Conservation (phyloP, 2,888 invertebrate species). For the Eristalis intricaria region DNA sequence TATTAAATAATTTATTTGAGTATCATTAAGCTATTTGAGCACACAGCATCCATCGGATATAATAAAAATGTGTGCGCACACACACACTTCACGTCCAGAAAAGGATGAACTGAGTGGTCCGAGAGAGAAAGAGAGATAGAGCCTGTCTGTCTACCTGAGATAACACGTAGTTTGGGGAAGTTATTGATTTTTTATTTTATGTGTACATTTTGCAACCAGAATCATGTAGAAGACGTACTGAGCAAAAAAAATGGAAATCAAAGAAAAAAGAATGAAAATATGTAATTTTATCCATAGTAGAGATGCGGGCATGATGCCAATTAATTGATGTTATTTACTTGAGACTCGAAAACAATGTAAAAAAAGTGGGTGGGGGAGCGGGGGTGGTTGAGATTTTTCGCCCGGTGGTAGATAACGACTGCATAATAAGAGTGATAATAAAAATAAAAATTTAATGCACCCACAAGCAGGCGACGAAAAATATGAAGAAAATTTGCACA, state of each 20-base stretch:
- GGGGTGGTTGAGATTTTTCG: neutral
- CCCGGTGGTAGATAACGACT: slow-evolving; percentile 31
- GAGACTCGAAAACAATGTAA: slow-evolving; percentile 50
- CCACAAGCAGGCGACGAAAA: neutral
- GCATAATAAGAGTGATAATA: slow-evolving; percentile 44
- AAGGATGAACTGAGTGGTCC: slow-evolving; percentile 14
- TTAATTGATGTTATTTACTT: slow-evolving; percentile 69
- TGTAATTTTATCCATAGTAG: slow-evolving; percentile 64
- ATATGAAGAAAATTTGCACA: neutral
- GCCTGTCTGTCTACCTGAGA: slow-evolving; percentile 71
- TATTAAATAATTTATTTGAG: slow-evolving; percentile 65
- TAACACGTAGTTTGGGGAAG: slow-evolving; percentile 67
- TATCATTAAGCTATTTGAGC: slow-evolving; percentile 46
- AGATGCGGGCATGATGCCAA: slow-evolving; percentile 64
- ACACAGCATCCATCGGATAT: slow-evolving; percentile 5
- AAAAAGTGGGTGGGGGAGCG: neutral
- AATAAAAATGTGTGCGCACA: slow-evolving; percentile 17
- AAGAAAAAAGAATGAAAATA: neutral
- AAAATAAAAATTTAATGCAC: slow-evolving; percentile 48
- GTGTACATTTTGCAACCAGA: slow-evolving; percentile 59
- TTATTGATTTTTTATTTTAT: slow-evolving; percentile 69
- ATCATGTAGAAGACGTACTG: slow-evolving; percentile 31
- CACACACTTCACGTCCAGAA: slow-evolving; percentile 34
- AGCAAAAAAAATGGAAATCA: neutral
- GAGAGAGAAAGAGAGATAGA: slow-evolving; percentile 60